Evolutionary conservation across 2,888 invertebrate species (phyloP).

Genomic region (Tinea pellionella): DNA sequence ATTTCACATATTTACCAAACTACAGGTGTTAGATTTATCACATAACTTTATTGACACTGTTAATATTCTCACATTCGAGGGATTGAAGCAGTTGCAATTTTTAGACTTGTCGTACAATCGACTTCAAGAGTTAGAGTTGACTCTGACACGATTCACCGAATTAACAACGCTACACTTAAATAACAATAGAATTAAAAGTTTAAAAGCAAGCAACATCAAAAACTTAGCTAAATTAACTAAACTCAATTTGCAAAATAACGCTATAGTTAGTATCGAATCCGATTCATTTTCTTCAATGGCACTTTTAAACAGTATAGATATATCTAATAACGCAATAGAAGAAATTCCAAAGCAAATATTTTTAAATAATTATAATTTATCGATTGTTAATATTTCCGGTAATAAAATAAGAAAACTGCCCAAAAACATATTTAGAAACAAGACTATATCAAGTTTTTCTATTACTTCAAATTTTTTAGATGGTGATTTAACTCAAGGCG

Average conservation of each 20-base stretch:
- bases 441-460: conserved; percentile 29
- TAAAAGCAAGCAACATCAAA: conserved; percentile 30
- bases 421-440: conserved; percentile 33
- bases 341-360: conserved; percentile 27
- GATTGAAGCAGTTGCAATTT: conserved; percentile 28
- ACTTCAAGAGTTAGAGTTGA: conserved; percentile 31
- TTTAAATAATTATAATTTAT: conserved; percentile 21
- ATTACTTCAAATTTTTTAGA: conserved; percentile 31
- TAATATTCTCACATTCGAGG: conserved; percentile 34
- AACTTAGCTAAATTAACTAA: conserved; percentile 26
- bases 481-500: conserved; percentile 33
- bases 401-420: conserved; percentile 35
- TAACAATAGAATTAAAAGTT: conserved; percentile 28
- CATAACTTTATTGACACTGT: conserved; percentile 33
- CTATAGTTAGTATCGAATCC: conserved; percentile 26
- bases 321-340: conserved; percentile 33
- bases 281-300: conserved; percentile 26
- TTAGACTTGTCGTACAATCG: conserved; percentile 37
- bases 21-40: conserved; percentile 36
- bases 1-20: conserved; percentile 29
- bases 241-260: conserved; percentile 34
- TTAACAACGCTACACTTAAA: conserved; percentile 32
- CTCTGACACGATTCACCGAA: conserved; percentile 35
- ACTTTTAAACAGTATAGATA: conserved; percentile 25
- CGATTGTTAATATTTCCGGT: conserved; percentile 29